Evolutionary conservation across 2,113 vertebrate species (phyloP).

Genomic region (Nyctibius bracteatus): DNA sequence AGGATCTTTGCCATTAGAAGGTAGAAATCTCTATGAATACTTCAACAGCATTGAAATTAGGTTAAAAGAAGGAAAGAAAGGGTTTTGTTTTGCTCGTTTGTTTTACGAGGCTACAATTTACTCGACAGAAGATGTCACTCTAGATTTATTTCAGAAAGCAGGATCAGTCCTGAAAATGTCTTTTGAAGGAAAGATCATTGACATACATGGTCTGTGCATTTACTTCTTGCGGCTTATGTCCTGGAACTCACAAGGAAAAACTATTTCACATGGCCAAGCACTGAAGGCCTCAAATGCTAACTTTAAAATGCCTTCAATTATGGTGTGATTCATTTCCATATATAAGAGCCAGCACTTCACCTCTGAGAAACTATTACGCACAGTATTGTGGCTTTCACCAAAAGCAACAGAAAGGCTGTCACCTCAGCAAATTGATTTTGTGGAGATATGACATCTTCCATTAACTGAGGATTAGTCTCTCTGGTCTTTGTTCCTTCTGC

Average conservation of each 20-base stretch:
- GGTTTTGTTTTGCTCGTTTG: background rate
- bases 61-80: background rate
- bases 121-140: background rate
- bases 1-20: background rate
- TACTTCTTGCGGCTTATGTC: background rate
- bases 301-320: background rate
- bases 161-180: background rate
- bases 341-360: background rate
- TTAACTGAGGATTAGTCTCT: background rate
- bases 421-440: background rate
- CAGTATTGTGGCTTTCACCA: background rate
- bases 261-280: background rate
- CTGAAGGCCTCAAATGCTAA: background rate
- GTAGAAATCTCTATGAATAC: background rate
- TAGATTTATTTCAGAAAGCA: background rate
- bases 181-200: background rate
- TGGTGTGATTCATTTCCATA: background rate
- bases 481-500: background rate
- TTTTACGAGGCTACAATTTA: background rate
- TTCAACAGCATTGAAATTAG: background rate
- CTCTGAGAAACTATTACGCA: background rate
- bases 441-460: background rate
- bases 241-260: background rate
- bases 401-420: background rate
- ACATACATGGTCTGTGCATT: background rate